phyloP scores from a whole-genome alignment of 2,888 invertebrate genomes.

The Hydrotaea diabolus region DNA sequence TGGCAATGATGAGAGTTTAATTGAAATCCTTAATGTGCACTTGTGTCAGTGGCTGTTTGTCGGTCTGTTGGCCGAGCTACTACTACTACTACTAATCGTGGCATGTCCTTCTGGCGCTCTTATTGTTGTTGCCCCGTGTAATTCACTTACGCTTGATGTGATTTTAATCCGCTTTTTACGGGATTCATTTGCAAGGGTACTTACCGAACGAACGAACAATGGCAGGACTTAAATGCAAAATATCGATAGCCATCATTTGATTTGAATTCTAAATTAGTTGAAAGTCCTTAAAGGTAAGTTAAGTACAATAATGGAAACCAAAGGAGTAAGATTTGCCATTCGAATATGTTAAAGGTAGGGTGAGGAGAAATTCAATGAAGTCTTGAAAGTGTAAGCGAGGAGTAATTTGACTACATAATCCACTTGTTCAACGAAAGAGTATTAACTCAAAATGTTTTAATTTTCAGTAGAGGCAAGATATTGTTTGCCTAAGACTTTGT shows the following conservation, averaged over 20 bases:
- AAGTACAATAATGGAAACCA: no score
- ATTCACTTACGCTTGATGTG: constrained; percentile 13
- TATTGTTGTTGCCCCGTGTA: constrained; percentile 1
- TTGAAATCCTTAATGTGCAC: constrained; percentile 51
- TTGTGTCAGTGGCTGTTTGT: constrained; percentile 9
- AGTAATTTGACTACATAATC: no score
- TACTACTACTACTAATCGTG: constrained; percentile 3
- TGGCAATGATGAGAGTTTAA: constrained; percentile 41
- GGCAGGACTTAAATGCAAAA: neutral
- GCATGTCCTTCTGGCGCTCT: neutral
- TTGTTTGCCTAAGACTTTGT: no score
- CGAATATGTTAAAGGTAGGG: no score
- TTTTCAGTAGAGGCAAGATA: no score
- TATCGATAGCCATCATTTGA: constrained; percentile 2
- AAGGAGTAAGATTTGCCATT: no score
- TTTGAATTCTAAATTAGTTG: neutral
- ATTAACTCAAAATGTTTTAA: no score
- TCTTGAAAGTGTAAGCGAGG: no score
- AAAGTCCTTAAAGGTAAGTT: no score
- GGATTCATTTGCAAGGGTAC: neutral
- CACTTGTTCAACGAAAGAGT: no score
- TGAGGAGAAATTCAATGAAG: no score
- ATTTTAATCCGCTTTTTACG: constrained; percentile 14
- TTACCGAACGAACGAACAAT: neutral
- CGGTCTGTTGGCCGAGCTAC: no score